Percentiles rank a stretch among this genome's conserved stretches.
Evolutionary conservation across 2,113 vertebrate genomes (phyloP).

Genomic region (Melanotaenia duboulayi): DNA sequence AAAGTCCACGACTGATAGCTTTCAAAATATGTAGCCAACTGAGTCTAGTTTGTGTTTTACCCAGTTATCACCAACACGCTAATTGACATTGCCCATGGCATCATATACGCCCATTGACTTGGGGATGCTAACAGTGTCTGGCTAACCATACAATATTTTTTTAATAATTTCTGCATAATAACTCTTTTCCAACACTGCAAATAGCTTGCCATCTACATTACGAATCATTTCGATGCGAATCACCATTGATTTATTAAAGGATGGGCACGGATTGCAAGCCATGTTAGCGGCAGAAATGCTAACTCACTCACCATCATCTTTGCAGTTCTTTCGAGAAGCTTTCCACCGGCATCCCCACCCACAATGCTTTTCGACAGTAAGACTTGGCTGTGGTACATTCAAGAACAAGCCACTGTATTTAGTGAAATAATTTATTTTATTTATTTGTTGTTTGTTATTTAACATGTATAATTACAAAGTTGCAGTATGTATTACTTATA

Average conservation of each 20-base stretch:
- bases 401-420: constrained; percentile 1
- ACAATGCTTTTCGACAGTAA: constrained; percentile 69
- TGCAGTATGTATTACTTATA: no score
- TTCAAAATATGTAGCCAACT: background rate
- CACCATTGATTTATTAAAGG: background rate
- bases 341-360: constrained; percentile 60
- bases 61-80: background rate
- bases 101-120: constrained; percentile 63
- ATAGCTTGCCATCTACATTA: rapidly evolving
- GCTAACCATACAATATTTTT: background rate
- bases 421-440: background rate
- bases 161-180: constrained; percentile 16
- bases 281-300: constrained; percentile 13
- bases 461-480: no score
- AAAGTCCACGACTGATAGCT: rapidly evolving
- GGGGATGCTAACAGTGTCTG: constrained; percentile 53
- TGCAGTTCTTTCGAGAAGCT: constrained; percentile 78
- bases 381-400: constrained; percentile 33
- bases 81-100: constrained; percentile 22
- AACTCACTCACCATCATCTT: constrained; percentile 81
- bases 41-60: background rate
- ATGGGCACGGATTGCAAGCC: constrained; percentile 63
- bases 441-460: no score
- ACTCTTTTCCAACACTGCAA: rapidly evolving
- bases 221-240: rapidly evolving